Conservation (phyloP, 2,888 invertebrate species). For the Danaus chrysippus region DNA sequence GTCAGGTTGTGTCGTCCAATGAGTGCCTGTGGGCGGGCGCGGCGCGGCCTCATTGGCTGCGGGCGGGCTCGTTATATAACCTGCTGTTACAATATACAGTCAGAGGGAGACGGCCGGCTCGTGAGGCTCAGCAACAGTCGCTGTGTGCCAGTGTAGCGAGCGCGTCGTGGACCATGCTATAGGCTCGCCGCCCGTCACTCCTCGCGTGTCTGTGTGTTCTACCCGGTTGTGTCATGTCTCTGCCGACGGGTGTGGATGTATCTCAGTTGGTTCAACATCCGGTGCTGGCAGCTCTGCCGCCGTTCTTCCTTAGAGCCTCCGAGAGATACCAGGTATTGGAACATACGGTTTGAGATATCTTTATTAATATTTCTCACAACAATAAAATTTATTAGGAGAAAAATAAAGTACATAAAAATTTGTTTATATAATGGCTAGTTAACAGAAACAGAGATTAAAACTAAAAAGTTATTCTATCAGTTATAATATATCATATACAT, state of each 20-base stretch:
- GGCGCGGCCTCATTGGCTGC: conserved; percentile 52
- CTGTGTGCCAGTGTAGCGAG: too few relatives aligned
- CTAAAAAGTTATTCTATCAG: too few relatives aligned
- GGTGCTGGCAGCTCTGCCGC: conserved; percentile 89
- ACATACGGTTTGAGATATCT: too few relatives aligned
- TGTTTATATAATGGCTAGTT: too few relatives aligned
- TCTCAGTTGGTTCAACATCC: conserved; percentile 92
- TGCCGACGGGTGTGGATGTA: conserved; percentile 92
- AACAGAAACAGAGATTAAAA: too few relatives aligned
- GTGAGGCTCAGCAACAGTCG: too few relatives aligned
- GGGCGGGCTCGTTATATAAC: conserved; percentile 68
- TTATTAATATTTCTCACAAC: too few relatives aligned
- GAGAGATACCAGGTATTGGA: conserved; percentile 89
- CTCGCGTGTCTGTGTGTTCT: conserved; percentile 57
- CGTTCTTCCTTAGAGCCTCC: conserved; percentile 92
- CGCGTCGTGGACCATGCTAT: too few relatives aligned
- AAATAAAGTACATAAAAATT: too few relatives aligned
- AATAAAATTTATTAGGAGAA: too few relatives aligned
- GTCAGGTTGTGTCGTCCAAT: too few relatives aligned
- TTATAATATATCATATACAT: too few relatives aligned
- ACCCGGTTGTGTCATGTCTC: conserved; percentile 82
- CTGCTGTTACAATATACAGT: conserved; percentile 79
- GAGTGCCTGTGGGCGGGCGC: conserved; percentile 52
- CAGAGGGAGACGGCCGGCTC: conserved; percentile 47
- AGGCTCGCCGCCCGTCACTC: conserved; percentile 31